phyloP scores from a whole-genome alignment of 2,888 invertebrate species.

The Rhogogaster chlorosoma region DNA sequence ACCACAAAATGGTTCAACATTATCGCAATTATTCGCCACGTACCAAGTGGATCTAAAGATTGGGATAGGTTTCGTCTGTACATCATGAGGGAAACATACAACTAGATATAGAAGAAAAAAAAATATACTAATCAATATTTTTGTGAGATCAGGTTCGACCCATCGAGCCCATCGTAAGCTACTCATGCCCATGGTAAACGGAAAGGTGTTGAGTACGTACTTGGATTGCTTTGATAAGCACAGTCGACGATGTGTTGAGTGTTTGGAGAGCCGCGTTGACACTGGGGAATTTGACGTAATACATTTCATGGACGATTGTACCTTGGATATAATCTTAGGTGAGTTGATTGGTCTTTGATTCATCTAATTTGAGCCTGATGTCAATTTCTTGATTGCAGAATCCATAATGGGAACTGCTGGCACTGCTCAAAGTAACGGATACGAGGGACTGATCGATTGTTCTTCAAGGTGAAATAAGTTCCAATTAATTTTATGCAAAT shows the following conservation, averaged over 20 bases:
- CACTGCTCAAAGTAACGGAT: slow-evolving; percentile 56
- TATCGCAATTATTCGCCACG: too few relatives aligned
- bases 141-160: slow-evolving; percentile 16
- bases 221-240: slow-evolving; percentile 57
- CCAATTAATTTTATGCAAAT: not conserved
- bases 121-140: not conserved
- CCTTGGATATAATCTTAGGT: slow-evolving; percentile 62
- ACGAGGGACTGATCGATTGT: slow-evolving; percentile 58
- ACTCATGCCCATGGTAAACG: slow-evolving; percentile 56
- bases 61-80: too few relatives aligned
- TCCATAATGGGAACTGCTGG: slow-evolving; percentile 62
- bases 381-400: slow-evolving; percentile 52
- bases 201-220: slow-evolving; percentile 50
- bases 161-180: slow-evolving; percentile 61
- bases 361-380: too few relatives aligned
- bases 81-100: too few relatives aligned
- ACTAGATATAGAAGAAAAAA: too few relatives aligned
- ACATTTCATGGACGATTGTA: slow-evolving; percentile 58
- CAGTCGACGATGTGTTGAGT: slow-evolving; percentile 49
- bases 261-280: slow-evolving; percentile 57
- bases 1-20: too few relatives aligned
- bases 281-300: slow-evolving; percentile 61
- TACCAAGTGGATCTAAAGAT: too few relatives aligned
- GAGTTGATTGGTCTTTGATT: not conserved
- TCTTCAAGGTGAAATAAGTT: slow-evolving; percentile 2